These are phyloP conservation scores for Sebastes steindachneri DNA, from an alignment of 2,797 vertebrate genomes.

Conservation along the genomic window DNA sequence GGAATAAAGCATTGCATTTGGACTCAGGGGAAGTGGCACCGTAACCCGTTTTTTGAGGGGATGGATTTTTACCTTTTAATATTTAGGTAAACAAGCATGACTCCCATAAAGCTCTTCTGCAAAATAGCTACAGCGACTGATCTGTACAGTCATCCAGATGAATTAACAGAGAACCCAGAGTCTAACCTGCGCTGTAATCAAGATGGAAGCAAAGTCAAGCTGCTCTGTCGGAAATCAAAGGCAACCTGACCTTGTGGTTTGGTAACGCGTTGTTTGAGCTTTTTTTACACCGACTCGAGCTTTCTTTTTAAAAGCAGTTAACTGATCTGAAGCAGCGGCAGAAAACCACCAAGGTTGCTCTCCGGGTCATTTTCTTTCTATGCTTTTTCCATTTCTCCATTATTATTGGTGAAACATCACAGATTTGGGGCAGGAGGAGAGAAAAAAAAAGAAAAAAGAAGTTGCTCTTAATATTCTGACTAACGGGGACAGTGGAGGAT, in stretches of 20 bases:
- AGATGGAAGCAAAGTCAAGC: slow-evolving; percentile 38
- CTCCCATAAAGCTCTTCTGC: background rate
- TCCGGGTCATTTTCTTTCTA: slow-evolving; percentile 40
- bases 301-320: slow-evolving; percentile 48
- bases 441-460: background rate
- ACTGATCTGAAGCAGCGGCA: slow-evolving; percentile 48
- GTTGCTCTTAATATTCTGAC: slow-evolving; percentile 7
- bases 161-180: slow-evolving; percentile 10
- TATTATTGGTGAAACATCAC: slow-evolving; percentile 6
- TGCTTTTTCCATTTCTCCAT: slow-evolving; percentile 36
- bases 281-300: slow-evolving; percentile 21
- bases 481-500: slow-evolving; percentile 15
- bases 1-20: background rate
- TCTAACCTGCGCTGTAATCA: slow-evolving; percentile 29
- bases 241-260: slow-evolving; percentile 54
- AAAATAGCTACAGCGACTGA: background rate
- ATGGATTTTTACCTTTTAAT: background rate
- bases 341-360: slow-evolving; percentile 40
- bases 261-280: slow-evolving; percentile 24
- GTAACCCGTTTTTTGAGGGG: background rate
- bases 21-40: background rate
- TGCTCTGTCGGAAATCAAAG: slow-evolving; percentile 44
- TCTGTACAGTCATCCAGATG: slow-evolving; percentile 6
- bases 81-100: background rate
- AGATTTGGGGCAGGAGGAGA: slow-evolving; percentile 23